Percentiles rank a stretch among this genome's conserved stretches.
phyloP scores from a whole-genome alignment of 2,888 invertebrate species.

The Amiota minor region DNA sequence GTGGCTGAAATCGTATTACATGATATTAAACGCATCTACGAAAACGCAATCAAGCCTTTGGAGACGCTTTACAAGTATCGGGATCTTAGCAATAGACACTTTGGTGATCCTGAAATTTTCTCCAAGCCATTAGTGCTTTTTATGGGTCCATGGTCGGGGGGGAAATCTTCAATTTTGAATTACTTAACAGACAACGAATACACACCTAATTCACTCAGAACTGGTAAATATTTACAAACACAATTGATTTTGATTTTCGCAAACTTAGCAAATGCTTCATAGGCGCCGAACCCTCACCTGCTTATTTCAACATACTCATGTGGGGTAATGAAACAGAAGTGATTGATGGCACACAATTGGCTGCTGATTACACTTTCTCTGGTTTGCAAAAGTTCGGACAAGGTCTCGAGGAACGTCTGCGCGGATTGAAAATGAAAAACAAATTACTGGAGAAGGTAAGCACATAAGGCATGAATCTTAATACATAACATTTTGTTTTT shows the following conservation, averaged over 20 bases:
- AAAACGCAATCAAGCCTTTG: slow-evolving; percentile 89
- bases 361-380: slow-evolving; percentile 95
- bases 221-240: slow-evolving; percentile 77
- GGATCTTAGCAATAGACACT: slow-evolving; percentile 92
- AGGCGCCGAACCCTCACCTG: slow-evolving; percentile 96
- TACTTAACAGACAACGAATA: slow-evolving; percentile 92
- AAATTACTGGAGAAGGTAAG: slow-evolving; percentile 90
- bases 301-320: slow-evolving; percentile 93
- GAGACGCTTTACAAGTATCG: slow-evolving; percentile 93
- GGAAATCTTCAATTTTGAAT: slow-evolving; percentile 94
- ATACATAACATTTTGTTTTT: no score
- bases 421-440: slow-evolving; percentile 86
- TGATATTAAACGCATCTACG: slow-evolving; percentile 89
- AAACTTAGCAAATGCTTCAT: neutral
- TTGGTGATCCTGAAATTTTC: slow-evolving; percentile 95
- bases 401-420: slow-evolving; percentile 89
- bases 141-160: slow-evolving; percentile 97
- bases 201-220: slow-evolving; percentile 86
- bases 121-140: slow-evolving; percentile 93
- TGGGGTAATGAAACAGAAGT: slow-evolving; percentile 89
- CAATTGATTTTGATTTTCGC: neutral
- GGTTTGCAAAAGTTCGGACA: slow-evolving; percentile 96
- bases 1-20: slow-evolving; percentile 85
- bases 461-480: no score
- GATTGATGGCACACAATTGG: slow-evolving; percentile 92